Evolutionary conservation across 2,888 invertebrate genomes (phyloP), one percentile per base, ranked within the genome.

Genomic region (Charanyca ferruginea): DNA sequence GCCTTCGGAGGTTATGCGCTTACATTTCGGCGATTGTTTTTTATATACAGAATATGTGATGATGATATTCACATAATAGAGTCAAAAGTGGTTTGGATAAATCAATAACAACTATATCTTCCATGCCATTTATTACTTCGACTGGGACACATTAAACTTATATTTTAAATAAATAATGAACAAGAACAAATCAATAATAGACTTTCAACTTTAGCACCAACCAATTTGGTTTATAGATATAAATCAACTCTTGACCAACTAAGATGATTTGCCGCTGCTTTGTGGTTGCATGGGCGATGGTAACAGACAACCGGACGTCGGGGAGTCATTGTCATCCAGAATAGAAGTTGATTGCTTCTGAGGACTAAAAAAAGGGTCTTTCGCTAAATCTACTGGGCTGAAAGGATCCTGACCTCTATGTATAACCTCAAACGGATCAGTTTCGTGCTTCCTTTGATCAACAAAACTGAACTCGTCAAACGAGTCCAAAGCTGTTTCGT

Each of bases 251-350:
- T 20, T 4, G n/a, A 54, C 42, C 51, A 59, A 52, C 77, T 88
- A 90, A 60, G 84, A 73, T 51, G 84, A 80, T 69, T 91, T 91
- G 35, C 67, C 76, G 64, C 87, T 90, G 52, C 81, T 93, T 66
- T 93, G 94, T 2, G 97, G 97, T 81, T 95, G 95, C n/a, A 97
- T 80, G 0, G 97, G 97, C 0, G 96, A 96, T 0, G 96, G 97
- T 45, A 97, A 84, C 0, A 96, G 88, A 57, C 95, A 95, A 5
- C 91, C 96, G 0, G 93, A 85, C 0, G 94, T 93, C 0, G 96
- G 94, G 0, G 95, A 95, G 18, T 92, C 90, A 28, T 85, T 90
- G 35, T 91, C 92, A 66, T 96, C 95, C 32, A 96, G 80, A 62
- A 96, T 92, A 0, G 94, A 95, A 0, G 87, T 63, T 8, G 81